A percentile compares a stretch with the other conserved stretches of the same genome.
Conservation (phyloP, 2,113 vertebrate species). For the Gallinago jamesoni region DNA sequence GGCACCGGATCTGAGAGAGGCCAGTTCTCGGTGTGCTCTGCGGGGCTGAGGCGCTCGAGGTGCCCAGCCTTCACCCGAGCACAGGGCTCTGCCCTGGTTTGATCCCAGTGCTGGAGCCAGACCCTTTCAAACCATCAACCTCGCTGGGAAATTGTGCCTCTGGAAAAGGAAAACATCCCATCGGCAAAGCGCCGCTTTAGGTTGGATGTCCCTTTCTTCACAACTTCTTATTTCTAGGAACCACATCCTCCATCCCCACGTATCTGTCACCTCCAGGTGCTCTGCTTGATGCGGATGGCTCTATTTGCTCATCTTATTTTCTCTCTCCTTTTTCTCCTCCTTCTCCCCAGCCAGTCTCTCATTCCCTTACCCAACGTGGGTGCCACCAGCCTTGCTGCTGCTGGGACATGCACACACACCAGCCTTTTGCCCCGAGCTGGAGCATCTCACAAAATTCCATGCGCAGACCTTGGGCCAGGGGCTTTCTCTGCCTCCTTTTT, state of each 20-base stretch:
- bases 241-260: fast-evolving
- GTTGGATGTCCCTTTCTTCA: background rate
- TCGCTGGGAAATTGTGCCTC: background rate
- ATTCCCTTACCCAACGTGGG: fast-evolving
- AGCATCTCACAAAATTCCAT: background rate
- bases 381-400: background rate
- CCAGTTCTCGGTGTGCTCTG: background rate
- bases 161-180: background rate
- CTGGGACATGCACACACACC: fast-evolving
- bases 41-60: background rate
- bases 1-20: background rate
- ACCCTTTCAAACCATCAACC: fast-evolving
- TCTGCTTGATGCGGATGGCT: too few relatives aligned
- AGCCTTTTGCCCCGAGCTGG: background rate
- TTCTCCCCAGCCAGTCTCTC: fast-evolving
- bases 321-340: background rate
- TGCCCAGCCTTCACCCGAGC: background rate
- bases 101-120: background rate
- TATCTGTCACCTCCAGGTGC: background rate
- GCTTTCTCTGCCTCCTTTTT: background rate
- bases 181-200: background rate
- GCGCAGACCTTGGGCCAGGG: background rate
- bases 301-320: background rate
- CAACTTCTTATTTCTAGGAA: background rate
- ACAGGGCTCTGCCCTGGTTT: background rate